Base-by-base conservation (phyloP, 2,797 vertebrate genomes). In the Podargus strigoides region DNA sequence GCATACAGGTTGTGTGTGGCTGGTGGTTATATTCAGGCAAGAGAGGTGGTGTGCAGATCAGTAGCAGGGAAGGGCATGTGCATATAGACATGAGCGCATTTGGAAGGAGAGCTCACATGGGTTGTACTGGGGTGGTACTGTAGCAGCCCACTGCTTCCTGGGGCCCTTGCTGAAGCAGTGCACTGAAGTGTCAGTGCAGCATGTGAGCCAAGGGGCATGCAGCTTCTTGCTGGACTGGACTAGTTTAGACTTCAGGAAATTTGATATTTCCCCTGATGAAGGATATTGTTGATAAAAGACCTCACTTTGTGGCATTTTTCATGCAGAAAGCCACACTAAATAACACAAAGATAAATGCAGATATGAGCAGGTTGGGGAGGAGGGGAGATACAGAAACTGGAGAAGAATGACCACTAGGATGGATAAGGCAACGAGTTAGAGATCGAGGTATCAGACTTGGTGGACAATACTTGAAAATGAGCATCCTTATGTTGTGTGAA, bases 151-250 rank as follows among this genome's bases (percentile, higher is more conserved):
- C 14, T 69, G 12, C 9, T 50, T 14, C 36, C 37, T 1, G 1
- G 23, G 47, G 30, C 2, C 16, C 12, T 62, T 4, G 1, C 23
- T 52, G 63, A 87, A 82, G 21, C 3, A 7, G 9, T 32, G 23
- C 4, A 3, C 46, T 44, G 47, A 21, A 55, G n/a, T 1, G 0
- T 6, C 26, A 46, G 32, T 24, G 50, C n/a, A 66, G 4, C 3
- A 12, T 7, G 2, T 8, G 23, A 55, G 4, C 11, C 2, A 0
- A 0, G 27, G 16, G 15, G 23, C 4, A 5, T 3, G 9, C 20
- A 79, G 13, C 52, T 83, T 55, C 53, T 58, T 56, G 16, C 46
- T 60, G 37, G 18, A 24, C 26, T 37, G 13, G 23, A 18, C 20
- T 70, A 30, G 9, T 46, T 68, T 60, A 37, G 34, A 39, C 49